Evolutionary conservation across 2,797 vertebrate species (phyloP).

Genomic region (Steatocranus sp.): DNA sequence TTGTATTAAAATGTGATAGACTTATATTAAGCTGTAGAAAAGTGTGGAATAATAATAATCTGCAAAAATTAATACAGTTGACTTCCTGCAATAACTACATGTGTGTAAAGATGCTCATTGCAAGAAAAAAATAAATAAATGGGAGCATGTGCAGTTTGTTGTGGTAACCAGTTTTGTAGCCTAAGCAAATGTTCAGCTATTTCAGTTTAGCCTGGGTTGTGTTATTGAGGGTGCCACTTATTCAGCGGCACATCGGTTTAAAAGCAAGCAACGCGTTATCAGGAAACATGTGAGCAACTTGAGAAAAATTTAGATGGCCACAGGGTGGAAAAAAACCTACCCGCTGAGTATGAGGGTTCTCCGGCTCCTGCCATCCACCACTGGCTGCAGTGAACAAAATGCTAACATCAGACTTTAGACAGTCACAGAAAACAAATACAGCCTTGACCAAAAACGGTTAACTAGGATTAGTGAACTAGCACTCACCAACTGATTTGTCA

Average conservation of each 20-base stretch:
- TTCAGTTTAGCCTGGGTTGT: neutral
- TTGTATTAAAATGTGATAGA: neutral
- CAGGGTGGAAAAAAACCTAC: constrained; percentile 68
- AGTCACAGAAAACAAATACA: neutral
- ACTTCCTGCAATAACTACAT: neutral
- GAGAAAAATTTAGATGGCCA: neutral
- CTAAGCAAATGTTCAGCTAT: neutral
- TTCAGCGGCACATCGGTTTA: neutral
- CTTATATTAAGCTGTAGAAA: neutral
- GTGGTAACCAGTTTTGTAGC: neutral
- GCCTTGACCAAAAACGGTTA: neutral
- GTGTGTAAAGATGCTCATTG: neutral
- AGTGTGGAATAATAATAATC: neutral
- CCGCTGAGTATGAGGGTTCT: constrained; percentile 91
- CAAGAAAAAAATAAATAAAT: neutral
- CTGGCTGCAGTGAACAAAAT: constrained; percentile 78
- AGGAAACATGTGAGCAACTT: constrained; percentile 54
- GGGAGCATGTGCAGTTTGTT: neutral
- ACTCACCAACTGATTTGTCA: constrained; percentile 96
- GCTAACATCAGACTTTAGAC: neutral
- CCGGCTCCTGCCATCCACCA: constrained; percentile 98
- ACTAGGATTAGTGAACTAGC: neutral
- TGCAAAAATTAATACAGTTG: neutral
- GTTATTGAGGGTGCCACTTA: neutral
- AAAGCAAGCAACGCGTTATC: constrained; percentile 5